A percentile compares a stretch with the other conserved stretches of the same genome.
Conservation (phyloP, 2,113 vertebrate genomes). For the Megalops atlanticus region DNA sequence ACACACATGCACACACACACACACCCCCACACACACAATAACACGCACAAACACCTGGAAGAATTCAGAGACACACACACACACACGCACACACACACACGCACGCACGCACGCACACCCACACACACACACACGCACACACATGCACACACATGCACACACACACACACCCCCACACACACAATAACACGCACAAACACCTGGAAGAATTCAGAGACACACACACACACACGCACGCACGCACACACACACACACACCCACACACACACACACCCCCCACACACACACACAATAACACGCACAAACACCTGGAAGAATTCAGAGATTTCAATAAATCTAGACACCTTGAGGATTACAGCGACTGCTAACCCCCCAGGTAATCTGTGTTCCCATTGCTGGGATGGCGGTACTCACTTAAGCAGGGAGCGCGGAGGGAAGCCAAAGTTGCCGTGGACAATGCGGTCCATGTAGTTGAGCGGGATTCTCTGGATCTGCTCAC, state of each 20-base stretch:
- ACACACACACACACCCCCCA: not conserved
- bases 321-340: too few relatives aligned
- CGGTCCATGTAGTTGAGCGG: conserved; percentile 64
- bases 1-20: not conserved
- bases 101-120: not conserved
- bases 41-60: too few relatives aligned
- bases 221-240: not conserved
- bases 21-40: too few relatives aligned
- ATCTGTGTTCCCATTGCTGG: too few relatives aligned
- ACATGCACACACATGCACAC: not conserved
- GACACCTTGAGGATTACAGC: too few relatives aligned
- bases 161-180: not conserved
- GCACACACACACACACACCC: not conserved
- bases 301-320: too few relatives aligned
- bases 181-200: too few relatives aligned
- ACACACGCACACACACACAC: not conserved
- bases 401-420: conserved; percentile 69
- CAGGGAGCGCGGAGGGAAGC: conserved; percentile 69
- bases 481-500: conserved; percentile 70
- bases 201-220: too few relatives aligned
- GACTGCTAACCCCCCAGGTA: too few relatives aligned
- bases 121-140: not conserved
- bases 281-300: not conserved
- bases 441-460: conserved; percentile 70
- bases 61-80: not conserved